phyloP scores from a whole-genome alignment of 2,888 invertebrate genomes.

The Rotaria sp. region DNA sequence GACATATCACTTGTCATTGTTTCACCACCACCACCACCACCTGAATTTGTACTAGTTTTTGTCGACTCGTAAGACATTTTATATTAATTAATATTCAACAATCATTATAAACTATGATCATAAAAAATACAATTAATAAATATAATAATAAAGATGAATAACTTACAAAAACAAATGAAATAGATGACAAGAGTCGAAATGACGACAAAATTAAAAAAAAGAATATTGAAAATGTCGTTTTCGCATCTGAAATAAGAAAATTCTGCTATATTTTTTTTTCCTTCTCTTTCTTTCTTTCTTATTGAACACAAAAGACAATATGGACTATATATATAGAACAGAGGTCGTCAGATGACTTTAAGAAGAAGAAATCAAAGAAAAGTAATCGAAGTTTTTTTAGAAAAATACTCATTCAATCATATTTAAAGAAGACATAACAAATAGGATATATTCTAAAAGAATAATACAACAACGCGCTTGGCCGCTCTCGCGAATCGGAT shows the following conservation, averaged over 20 bases:
- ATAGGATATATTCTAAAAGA: background rate
- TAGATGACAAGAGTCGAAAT: constrained; percentile 10
- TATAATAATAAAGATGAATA: background rate
- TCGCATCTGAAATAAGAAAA: constrained; percentile 2
- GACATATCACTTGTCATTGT: background rate
- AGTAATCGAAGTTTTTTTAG: background rate
- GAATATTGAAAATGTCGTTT: constrained; percentile 15
- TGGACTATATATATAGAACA: background rate
- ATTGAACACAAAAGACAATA: constrained; percentile 2
- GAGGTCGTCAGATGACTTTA: constrained; percentile 13
- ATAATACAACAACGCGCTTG: constrained; percentile 17
- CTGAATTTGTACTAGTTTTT: background rate
- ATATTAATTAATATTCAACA: background rate
- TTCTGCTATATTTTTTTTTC: background rate
- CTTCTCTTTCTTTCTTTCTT: background rate
- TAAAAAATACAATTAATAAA: background rate
- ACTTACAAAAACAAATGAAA: background rate
- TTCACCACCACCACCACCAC: background rate
- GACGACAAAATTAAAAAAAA: background rate
- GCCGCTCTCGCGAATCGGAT: constrained; percentile 10
- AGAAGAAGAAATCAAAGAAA: background rate
- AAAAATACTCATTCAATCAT: background rate
- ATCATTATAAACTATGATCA: background rate
- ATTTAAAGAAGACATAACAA: background rate
- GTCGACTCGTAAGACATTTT: constrained; percentile 11